Percentiles rank a stretch among this genome's conserved stretches.
phyloP scores from a whole-genome alignment of 2,797 vertebrate genomes.

The Thalassophryne amazonica region DNA sequence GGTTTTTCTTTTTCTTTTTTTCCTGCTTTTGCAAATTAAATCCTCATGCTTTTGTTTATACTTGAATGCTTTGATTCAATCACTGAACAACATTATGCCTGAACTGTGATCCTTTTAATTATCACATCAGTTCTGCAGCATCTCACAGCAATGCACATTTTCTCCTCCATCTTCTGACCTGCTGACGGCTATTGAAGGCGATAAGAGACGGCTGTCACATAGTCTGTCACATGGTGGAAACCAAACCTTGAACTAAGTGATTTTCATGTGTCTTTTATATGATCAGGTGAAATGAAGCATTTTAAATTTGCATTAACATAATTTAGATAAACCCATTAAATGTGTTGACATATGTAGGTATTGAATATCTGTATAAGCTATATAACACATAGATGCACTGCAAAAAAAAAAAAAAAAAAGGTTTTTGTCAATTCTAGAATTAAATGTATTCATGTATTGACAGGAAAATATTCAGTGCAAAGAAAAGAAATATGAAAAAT shows the following conservation, averaged over 20 bases:
- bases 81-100: neutral
- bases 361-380: no score
- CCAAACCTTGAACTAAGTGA: neutral
- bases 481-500: no score
- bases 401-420: no score
- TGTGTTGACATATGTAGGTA: no score
- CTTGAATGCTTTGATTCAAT: slow-evolving; percentile 9
- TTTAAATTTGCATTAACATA: neutral
- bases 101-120: neutral
- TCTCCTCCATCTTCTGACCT: neutral
- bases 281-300: neutral
- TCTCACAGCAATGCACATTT: slow-evolving; percentile 14
- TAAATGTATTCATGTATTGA: no score
- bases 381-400: no score
- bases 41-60: no score
- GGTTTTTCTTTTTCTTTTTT: no score
- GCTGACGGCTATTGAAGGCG: neutral
- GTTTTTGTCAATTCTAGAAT: no score
- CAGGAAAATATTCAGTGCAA: no score
- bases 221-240: neutral
- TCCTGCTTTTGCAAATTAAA: no score
- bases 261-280: neutral
- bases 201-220: neutral
- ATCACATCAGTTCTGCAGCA: no score
- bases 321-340: neutral